phyloP scores from a whole-genome alignment of 2,888 invertebrate genomes.

The Scaptomyza flava region DNA sequence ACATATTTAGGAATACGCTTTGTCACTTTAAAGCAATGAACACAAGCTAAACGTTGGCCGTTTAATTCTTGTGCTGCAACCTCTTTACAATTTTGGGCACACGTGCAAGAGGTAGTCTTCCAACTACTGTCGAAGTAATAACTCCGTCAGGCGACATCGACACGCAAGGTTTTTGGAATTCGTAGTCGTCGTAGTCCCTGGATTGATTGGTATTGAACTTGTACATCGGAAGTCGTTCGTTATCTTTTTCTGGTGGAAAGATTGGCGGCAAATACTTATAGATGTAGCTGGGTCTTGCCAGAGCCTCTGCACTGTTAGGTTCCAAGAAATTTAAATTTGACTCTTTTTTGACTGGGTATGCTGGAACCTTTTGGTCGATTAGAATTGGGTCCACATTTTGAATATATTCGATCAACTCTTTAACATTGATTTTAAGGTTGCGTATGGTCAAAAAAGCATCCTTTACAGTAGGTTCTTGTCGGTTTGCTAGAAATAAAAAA shows the following conservation, averaged over 20 bases:
- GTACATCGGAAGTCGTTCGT: neutral
- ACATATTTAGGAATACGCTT: too few species aligned
- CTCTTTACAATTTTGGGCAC: slow-evolving; percentile 88
- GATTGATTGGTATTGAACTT: too few species aligned
- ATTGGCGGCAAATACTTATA: slow-evolving; percentile 96
- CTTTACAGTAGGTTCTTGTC: slow-evolving; percentile 93
- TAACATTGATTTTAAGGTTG: slow-evolving; percentile 91
- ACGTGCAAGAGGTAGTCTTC: slow-evolving; percentile 94
- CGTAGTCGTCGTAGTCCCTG: slow-evolving; percentile 87
- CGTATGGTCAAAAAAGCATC: slow-evolving; percentile 94
- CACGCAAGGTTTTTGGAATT: slow-evolving; percentile 95
- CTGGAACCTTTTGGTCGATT: slow-evolving; percentile 88
- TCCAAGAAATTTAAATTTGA: slow-evolving; percentile 95
- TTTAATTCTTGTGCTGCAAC: slow-evolving; percentile 39
- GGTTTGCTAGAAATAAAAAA: slow-evolving; percentile 86
- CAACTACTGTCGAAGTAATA: slow-evolving; percentile 95
- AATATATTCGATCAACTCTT: slow-evolving; percentile 89
- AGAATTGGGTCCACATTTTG: slow-evolving; percentile 92
- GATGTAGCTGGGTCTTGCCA: slow-evolving; percentile 94
- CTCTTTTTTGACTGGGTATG: slow-evolving; percentile 90
- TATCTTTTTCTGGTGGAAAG: slow-evolving; percentile 86
- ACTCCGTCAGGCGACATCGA: slow-evolving; percentile 97
- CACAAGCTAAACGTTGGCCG: neutral
- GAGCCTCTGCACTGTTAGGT: slow-evolving; percentile 95
- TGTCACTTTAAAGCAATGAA: neutral